Base-by-base conservation (phyloP, 2,797 vertebrate genomes). In the Eupleurogrammus muticus region DNA sequence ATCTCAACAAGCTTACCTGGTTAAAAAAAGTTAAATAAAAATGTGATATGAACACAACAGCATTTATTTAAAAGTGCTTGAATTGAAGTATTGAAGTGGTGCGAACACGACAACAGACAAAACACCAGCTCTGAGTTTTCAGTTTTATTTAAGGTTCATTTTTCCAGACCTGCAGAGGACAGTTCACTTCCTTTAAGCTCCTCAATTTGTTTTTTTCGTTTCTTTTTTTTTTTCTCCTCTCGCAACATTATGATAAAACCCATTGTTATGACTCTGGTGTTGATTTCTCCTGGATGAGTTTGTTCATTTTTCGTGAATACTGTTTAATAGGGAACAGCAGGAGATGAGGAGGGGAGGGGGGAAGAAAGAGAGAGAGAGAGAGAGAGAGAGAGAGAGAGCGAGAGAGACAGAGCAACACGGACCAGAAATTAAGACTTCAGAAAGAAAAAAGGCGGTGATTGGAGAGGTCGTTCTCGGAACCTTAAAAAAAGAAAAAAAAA, bases 71-170 rank as follows among this genome's bases (percentile, higher is more conserved):
- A 28, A 28, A 19, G 34, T 36, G 49, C 58, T 53, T 44, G 53
- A 74, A 72, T 66, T 28, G 3, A n/a, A n/a, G n/a, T 28, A 28
- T 28, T 16, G 4, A 2, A 21, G 40, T 52, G 63, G 38, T 44
- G 58, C 58, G 60, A 77, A 84, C 51, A 88, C 67, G 81, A 84
- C 66, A 88, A 82, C 60, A 89, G 83, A 87, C 75, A 84, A 28
- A 81, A 87, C 78, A 81, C 77, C 79, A 79, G 72, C 70, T 94
- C 94, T 95, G 94, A 97, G 94, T 97, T 97, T 95, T 96, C 91
- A 95, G 94, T 97, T 99, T 99, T 99, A 99, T 99, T 99, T 96
- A 97, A 96, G 95, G 96, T 97, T 98, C 97, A 95, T 97, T 97
- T 90, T 92, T 93, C 95, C 97, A 97, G 97, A 96, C 97, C 96